Percentiles rank a stretch among this genome's conserved stretches.
Conservation (phyloP, 2,888 invertebrate genomes). For the Phengaris alcon region DNA sequence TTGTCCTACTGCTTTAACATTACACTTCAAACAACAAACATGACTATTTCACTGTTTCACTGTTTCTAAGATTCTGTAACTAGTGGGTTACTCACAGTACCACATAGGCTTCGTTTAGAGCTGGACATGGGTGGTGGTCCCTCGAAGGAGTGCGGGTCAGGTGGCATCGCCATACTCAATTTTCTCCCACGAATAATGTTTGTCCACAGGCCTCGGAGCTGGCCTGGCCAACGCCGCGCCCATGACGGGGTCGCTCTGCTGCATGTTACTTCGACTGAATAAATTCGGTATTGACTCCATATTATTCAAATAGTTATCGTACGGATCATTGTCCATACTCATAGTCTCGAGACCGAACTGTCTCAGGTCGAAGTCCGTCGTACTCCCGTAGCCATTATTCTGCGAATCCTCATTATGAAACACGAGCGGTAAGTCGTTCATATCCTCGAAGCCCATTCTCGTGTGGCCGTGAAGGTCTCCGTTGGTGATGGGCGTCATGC, state of each 20-base stretch:
- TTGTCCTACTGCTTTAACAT: slow-evolving; percentile 40
- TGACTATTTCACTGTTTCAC: background rate
- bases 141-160: slow-evolving; percentile 54
- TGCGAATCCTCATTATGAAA: slow-evolving; percentile 65
- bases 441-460: slow-evolving; percentile 66
- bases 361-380: slow-evolving; percentile 77
- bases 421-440: slow-evolving; percentile 69
- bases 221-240: slow-evolving; percentile 82
- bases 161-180: slow-evolving; percentile 86
- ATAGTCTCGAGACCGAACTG: slow-evolving; percentile 83
- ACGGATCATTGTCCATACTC: slow-evolving; percentile 72
- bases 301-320: slow-evolving; percentile 65
- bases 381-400: slow-evolving; percentile 49
- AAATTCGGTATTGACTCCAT: slow-evolving; percentile 68
- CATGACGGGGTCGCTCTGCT: slow-evolving; percentile 85
- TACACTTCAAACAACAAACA: slow-evolving; percentile 7
- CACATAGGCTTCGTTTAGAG: slow-evolving; percentile 45
- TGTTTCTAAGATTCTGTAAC: slow-evolving; percentile 37
- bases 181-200: slow-evolving; percentile 87
- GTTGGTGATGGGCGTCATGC: slow-evolving; percentile 63
- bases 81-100: slow-evolving; percentile 38
- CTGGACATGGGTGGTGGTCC: slow-evolving; percentile 36
- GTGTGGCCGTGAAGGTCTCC: slow-evolving; percentile 66
- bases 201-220: slow-evolving; percentile 80
- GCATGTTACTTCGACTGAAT: slow-evolving; percentile 70